phyloP scores from a whole-genome alignment of 2,888 invertebrate genomes.

The Synergus itoensis region DNA sequence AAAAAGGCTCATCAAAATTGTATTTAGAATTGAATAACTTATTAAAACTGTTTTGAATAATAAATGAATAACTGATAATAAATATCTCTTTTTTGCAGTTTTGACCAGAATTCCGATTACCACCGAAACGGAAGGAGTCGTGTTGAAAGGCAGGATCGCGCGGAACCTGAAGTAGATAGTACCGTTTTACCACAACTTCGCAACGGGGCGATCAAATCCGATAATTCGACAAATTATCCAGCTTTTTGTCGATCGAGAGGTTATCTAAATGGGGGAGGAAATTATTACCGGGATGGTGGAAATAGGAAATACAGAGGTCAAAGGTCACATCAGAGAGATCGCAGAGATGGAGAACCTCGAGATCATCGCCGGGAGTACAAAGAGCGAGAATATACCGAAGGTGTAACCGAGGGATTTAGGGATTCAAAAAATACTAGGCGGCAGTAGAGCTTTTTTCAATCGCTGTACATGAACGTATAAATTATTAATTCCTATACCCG shows the following conservation, averaged over 20 bases:
- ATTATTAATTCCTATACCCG: conserved; percentile 19
- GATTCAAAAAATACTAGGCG: conserved; percentile 50
- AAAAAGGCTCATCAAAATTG: too few relatives aligned
- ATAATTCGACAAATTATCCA: conserved; percentile 64
- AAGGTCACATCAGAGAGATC: conserved; percentile 68
- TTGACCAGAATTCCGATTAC: conserved; percentile 62
- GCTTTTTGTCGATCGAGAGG: conserved; percentile 67
- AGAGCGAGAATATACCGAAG: conserved; percentile 60
- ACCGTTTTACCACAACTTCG: conserved; percentile 71
- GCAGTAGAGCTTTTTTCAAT: not conserved
- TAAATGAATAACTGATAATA: not conserved
- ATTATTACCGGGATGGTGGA: conserved; percentile 63
- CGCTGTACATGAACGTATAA: not conserved
- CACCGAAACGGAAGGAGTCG: conserved; percentile 68
- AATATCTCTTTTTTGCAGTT: conserved; percentile 50
- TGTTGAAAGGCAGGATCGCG: conserved; percentile 65
- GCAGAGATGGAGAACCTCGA: conserved; percentile 62
- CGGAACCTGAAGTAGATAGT: conserved; percentile 59
- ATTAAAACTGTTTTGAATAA: too few relatives aligned
- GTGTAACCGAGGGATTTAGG: conserved; percentile 57
- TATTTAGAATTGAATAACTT: too few relatives aligned
- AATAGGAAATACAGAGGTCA: conserved; percentile 71
- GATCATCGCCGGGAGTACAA: conserved; percentile 63
- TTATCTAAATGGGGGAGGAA: conserved; percentile 64
- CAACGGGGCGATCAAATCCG: conserved; percentile 61